Percentiles rank a stretch among this genome's conserved stretches.
phyloP scores from a whole-genome alignment of 2,113 vertebrate species.

The Oncorhynchus nerka region DNA sequence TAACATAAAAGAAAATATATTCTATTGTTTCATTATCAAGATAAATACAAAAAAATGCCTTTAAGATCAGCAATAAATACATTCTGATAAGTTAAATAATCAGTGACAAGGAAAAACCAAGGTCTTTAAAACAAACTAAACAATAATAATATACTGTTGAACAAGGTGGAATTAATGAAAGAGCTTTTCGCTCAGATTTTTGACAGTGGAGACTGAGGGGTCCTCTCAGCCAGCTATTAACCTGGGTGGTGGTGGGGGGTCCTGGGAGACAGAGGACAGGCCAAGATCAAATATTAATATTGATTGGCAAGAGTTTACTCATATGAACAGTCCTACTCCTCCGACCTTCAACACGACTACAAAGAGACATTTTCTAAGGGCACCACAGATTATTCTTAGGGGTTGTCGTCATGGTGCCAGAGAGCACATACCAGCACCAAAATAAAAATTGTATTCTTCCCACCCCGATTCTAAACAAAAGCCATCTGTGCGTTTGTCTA shows the following conservation, averaged over 20 bases:
- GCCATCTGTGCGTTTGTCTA: neutral
- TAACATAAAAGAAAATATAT: constrained; percentile 93
- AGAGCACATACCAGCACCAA: constrained; percentile 18
- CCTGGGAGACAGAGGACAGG: neutral
- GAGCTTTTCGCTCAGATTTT: constrained; percentile 76
- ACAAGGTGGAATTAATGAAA: constrained; percentile 70
- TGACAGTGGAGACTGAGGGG: constrained; percentile 75
- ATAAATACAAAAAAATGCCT: constrained; percentile 93
- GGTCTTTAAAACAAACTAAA: constrained; percentile 65
- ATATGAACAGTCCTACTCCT: neutral
- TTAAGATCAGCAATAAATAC: constrained; percentile 96
- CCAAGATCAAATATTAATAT: neutral
- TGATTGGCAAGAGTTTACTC: neutral
- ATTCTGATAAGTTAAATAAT: constrained; percentile 97
- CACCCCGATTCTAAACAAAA: constrained; percentile 10
- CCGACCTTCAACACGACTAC: neutral
- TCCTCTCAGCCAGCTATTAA: constrained; percentile 57
- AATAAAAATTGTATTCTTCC: neutral
- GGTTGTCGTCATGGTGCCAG: constrained; percentile 33
- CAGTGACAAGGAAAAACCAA: constrained; percentile 85
- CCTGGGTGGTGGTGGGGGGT: neutral
- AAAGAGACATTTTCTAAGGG: constrained; percentile 33
- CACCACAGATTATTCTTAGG: neutral
- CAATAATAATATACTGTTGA: constrained; percentile 35
- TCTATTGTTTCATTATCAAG: constrained; percentile 90